Conservation (phyloP, 2,113 vertebrate genomes). For the Nematolebias whitei region DNA sequence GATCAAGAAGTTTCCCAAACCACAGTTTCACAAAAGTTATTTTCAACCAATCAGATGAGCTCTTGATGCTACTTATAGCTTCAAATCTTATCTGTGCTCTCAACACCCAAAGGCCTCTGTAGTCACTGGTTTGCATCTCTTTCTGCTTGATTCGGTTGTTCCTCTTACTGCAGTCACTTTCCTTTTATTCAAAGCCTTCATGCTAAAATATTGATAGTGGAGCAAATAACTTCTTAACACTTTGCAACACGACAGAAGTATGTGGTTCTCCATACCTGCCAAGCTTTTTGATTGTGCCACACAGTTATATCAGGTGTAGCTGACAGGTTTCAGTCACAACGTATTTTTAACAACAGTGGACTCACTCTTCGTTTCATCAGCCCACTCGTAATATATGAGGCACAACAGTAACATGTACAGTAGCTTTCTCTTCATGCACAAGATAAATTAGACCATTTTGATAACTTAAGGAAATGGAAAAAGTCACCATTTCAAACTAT, state of each 20-base stretch:
- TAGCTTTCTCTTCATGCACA: neutral
- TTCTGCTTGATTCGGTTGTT: neutral
- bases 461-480: neutral
- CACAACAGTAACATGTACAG: neutral
- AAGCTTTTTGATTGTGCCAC: slow-evolving; percentile 26
- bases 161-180: neutral
- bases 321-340: slow-evolving; percentile 3
- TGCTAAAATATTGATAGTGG: neutral
- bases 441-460: neutral
- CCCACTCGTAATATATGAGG: neutral
- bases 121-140: neutral
- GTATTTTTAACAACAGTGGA: slow-evolving; percentile 51
- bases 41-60: slow-evolving; percentile 45
- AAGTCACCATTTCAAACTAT: neutral
- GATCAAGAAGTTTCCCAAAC: slow-evolving; percentile 48
- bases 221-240: neutral
- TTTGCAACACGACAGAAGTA: no score
- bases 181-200: neutral
- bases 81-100: slow-evolving; percentile 68
- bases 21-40: slow-evolving; percentile 41
- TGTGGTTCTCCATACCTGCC: slow-evolving; percentile 10
- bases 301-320: slow-evolving; percentile 41
- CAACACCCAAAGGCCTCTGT: slow-evolving; percentile 29
- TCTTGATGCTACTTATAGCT: slow-evolving; percentile 59
- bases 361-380: slow-evolving; percentile 10